Evolutionary conservation across 2,113 vertebrate genomes (phyloP), one percentile per base, ranked within the genome.

Genomic region (Plectropomus leopardus): DNA sequence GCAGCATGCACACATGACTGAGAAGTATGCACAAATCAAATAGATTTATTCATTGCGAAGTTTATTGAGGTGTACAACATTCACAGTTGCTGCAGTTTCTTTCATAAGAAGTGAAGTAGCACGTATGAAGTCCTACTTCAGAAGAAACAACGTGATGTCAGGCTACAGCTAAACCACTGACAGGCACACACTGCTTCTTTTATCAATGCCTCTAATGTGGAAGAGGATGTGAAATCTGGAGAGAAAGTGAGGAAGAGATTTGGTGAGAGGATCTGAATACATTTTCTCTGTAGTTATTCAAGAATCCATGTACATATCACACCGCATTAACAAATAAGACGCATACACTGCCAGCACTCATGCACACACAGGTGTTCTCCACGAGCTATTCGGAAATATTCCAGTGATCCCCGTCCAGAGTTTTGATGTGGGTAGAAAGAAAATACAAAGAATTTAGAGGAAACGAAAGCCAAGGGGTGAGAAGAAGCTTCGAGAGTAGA

Each of bases 191-290:
- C 87, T 87, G 85, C 72, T 65, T 84, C 90, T 91, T 88, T 90
- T 92, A 91, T 93, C 88, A 86, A 21, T 69, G 60, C 74, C 77
- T 90, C 86, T 88, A 84, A 92, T 91, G 92, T 90, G 84, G 82
- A 71, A 83, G 89, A 91, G 91, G 92, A 92, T 94, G 93, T 93
- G 91, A 93, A 92, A 93, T 93, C 80, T 93, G 84, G 89, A 92
- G 88, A 70, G 80, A 83, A 88, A 87, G 89, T 93, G 92, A 89
- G 78, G 90, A 93, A 84, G 85, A 76, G 73, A 86, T 92, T 92
- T 90, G 75, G 68, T 78, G 63, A 80, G 80, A 73, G 66, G 86
- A 87, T 92, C 89, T 76, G 87, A 94, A 89, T 91, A 76, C 84
- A 88, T 88, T 91, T 92, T 78, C 68, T 86, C 86, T 82, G 85